Conservation (phyloP, 2,888 invertebrate species). For the Lapara coniferarum region DNA sequence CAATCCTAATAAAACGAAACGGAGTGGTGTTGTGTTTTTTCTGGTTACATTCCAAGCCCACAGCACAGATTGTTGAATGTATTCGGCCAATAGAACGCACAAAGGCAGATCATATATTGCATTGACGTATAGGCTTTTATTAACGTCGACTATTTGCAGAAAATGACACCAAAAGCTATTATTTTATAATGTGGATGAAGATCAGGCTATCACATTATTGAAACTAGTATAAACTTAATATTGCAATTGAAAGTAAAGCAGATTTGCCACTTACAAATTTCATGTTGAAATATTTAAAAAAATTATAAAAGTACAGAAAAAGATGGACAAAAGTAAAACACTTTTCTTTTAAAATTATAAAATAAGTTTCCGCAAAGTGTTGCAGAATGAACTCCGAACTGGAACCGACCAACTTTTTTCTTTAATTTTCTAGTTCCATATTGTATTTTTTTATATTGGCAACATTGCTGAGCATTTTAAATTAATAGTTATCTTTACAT, state of each 20-base stretch:
- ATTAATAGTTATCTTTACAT: not conserved
- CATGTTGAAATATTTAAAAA: not conserved
- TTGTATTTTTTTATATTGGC: not conserved
- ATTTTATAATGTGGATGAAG: too few species aligned
- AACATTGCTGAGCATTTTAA: constrained; percentile 12
- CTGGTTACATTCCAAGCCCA: too few species aligned
- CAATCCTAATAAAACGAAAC: too few species aligned
- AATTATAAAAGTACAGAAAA: not conserved
- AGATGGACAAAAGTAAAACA: not conserved
- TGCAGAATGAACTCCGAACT: constrained; percentile 3
- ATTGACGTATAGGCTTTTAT: too few species aligned
- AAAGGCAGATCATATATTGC: too few species aligned
- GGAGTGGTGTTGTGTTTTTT: too few species aligned
- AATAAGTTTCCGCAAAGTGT: not conserved
- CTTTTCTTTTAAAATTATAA: constrained; percentile 4
- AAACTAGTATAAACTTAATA: too few species aligned
- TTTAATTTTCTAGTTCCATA: constrained; percentile 2
- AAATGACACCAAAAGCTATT: too few species aligned
- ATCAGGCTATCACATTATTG: too few species aligned
- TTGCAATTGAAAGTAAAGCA: not conserved
- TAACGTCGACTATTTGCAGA: too few species aligned
- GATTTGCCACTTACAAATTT: not conserved
- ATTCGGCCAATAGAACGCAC: too few species aligned
- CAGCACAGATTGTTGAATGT: too few species aligned
- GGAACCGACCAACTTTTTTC: not conserved